These are phyloP conservation scores for Chaetogeoica ovagalla DNA, from an alignment of 2,888 invertebrate species.

Conservation along the genomic window DNA sequence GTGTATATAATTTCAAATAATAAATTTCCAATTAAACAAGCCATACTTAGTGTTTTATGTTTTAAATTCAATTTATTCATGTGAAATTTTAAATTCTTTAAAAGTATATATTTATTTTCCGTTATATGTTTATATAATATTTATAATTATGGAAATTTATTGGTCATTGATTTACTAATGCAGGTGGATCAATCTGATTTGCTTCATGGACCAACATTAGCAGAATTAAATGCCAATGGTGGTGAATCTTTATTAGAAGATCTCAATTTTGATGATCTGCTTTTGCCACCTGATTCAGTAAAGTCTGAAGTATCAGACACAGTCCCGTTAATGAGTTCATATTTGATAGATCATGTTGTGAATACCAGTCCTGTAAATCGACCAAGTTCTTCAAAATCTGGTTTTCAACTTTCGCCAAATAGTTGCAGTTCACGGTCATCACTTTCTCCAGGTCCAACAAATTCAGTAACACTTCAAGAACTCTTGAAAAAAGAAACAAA, in stretches of 20 bases:
- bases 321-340: slow-evolving; percentile 47
- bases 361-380: slow-evolving; percentile 45
- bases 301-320: slow-evolving; percentile 44
- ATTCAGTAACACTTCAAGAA: slow-evolving; percentile 43
- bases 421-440: slow-evolving; percentile 52
- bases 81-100: neutral
- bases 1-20: neutral
- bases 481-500: slow-evolving; percentile 46
- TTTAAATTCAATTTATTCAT: too few relatives aligned
- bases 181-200: slow-evolving; percentile 85
- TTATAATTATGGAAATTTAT: neutral
- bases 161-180: slow-evolving; percentile 63
- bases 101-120: neutral
- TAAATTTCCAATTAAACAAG: neutral
- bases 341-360: slow-evolving; percentile 44
- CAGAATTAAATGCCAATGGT: slow-evolving; percentile 73
- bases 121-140: neutral
- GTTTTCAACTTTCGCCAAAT: slow-evolving; percentile 47
- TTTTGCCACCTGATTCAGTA: slow-evolving; percentile 69
- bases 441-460: slow-evolving; percentile 48
- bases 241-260: slow-evolving; percentile 73
- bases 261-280: slow-evolving; percentile 82
- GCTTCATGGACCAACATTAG: slow-evolving; percentile 72
- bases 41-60: neutral
- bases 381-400: slow-evolving; percentile 50